phyloP scores from a whole-genome alignment of 53 echinoderm and acorn worm species.

The Paracentrotus lividus region DNA sequence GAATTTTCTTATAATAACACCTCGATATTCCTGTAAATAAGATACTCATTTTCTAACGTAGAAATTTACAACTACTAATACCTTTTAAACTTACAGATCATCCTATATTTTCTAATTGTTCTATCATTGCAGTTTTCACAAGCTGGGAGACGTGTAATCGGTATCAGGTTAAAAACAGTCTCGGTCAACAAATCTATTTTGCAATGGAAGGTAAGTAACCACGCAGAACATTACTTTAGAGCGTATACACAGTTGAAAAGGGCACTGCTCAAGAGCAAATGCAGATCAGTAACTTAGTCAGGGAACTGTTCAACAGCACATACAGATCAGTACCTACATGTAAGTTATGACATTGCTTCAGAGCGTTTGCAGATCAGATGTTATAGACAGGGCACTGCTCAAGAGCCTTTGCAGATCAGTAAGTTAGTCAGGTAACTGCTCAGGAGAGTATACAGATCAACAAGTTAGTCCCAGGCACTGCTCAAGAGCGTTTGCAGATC shows the following conservation, averaged over 20 bases:
- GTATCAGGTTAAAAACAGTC: slow-evolving; percentile 88
- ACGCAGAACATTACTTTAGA: not conserved
- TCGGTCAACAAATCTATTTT: slow-evolving; percentile 90
- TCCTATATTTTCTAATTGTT: not conserved
- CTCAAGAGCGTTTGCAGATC: no score
- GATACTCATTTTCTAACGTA: no score
- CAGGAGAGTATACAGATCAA: no score
- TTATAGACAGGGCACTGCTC: no score
- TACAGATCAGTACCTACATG: not conserved
- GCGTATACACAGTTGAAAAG: not conserved
- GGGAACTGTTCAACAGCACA: not conserved
- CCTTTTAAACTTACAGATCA: not conserved
- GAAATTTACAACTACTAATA: no score
- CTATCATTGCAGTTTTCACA: slow-evolving; percentile 78
- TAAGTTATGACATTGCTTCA: not conserved
- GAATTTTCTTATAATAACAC: no score
- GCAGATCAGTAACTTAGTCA: not conserved
- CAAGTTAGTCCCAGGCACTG: no score
- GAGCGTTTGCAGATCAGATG: not conserved
- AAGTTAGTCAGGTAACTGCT: no score
- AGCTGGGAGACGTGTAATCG: slow-evolving; percentile 88
- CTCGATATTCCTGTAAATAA: no score
- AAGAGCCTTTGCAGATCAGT: no score
- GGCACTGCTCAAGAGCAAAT: not conserved
- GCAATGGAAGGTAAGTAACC: slow-evolving; percentile 83